phyloP scores from a whole-genome alignment of 2,888 invertebrate species.

The Zhuqinia jingwanae region DNA sequence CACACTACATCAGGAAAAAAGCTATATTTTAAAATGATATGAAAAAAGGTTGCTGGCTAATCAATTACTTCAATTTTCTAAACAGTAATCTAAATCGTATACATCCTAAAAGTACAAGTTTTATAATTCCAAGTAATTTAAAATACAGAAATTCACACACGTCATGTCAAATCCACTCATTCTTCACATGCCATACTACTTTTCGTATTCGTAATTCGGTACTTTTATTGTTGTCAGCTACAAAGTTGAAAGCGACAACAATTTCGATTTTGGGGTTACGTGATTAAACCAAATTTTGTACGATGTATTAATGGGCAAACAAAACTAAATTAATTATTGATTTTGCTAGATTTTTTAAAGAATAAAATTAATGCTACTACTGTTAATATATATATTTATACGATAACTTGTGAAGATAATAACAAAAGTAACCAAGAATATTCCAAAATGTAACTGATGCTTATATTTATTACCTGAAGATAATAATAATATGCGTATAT shows the following conservation, averaged over 20 bases:
- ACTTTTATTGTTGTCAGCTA: too few species aligned
- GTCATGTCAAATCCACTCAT: too few species aligned
- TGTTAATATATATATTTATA: background rate
- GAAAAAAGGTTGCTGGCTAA: slow-evolving; percentile 44
- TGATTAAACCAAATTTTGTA: too few species aligned
- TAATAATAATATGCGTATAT: slow-evolving; percentile 38
- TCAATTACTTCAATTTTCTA: slow-evolving; percentile 12
- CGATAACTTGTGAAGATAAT: background rate
- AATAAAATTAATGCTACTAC: too few species aligned
- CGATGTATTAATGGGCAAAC: too few species aligned
- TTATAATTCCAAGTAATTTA: background rate
- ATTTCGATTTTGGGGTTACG: too few species aligned
- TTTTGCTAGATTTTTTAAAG: too few species aligned
- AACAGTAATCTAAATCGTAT: background rate
- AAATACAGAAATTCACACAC: too few species aligned
- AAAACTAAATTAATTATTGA: too few species aligned
- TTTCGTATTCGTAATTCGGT: too few species aligned
- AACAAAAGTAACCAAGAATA: slow-evolving; percentile 1
- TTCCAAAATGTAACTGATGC: slow-evolving; percentile 60
- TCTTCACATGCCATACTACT: too few species aligned
- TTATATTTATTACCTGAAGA: slow-evolving; percentile 65
- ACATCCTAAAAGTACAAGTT: slow-evolving; percentile 48
- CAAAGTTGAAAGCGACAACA: too few species aligned
- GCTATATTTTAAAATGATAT: slow-evolving; percentile 14
- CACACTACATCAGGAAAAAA: background rate